These are phyloP conservation scores for Chelon labrosus DNA, from an alignment of 2,797 vertebrate genomes.

Conservation along the genomic window DNA sequence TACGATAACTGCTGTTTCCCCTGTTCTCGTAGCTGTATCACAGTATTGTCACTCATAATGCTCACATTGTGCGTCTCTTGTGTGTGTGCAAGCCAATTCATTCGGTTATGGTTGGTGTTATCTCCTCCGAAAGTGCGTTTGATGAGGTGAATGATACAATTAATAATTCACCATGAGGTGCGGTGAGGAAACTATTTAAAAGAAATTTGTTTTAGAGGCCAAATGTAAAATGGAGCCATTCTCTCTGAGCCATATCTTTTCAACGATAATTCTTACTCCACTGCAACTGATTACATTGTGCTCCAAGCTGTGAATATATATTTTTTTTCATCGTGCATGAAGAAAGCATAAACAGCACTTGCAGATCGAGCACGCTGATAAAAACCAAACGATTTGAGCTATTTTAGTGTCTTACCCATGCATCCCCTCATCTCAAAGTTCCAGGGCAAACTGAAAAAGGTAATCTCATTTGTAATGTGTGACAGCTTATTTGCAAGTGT, in stretches of 20 bases:
- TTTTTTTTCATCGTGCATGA: conserved; percentile 68
- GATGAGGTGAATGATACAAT: conserved; percentile 36
- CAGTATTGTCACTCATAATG: conserved; percentile 26
- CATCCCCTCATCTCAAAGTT: conserved; percentile 80
- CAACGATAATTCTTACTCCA: conserved; percentile 70
- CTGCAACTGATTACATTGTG: conserved; percentile 83
- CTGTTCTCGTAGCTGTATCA: conserved; percentile 18
- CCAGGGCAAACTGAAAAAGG: conserved; percentile 83
- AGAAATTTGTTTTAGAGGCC: conserved; percentile 53
- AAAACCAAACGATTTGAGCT: conserved; percentile 78
- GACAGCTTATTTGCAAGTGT: conserved; percentile 87
- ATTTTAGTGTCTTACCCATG: conserved; percentile 78
- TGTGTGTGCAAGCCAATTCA: conserved; percentile 21
- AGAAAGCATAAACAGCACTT: conserved; percentile 78
- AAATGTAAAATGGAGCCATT: conserved; percentile 49
- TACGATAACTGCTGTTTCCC: conserved; percentile 72
- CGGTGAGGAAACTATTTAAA: conserved; percentile 48
- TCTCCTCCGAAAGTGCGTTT: conserved; percentile 36
- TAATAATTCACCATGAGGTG: conserved; percentile 34
- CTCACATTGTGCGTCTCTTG: conserved; percentile 24
- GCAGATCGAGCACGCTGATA: conserved; percentile 84
- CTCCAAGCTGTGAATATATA: conserved; percentile 79
- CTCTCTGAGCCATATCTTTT: conserved; percentile 64
- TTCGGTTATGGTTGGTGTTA: conserved; percentile 30
- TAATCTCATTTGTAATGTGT: conserved; percentile 91